These are phyloP conservation scores for Noturus placidus DNA, from an alignment of 2,113 vertebrate species.

Conservation along the genomic window DNA sequence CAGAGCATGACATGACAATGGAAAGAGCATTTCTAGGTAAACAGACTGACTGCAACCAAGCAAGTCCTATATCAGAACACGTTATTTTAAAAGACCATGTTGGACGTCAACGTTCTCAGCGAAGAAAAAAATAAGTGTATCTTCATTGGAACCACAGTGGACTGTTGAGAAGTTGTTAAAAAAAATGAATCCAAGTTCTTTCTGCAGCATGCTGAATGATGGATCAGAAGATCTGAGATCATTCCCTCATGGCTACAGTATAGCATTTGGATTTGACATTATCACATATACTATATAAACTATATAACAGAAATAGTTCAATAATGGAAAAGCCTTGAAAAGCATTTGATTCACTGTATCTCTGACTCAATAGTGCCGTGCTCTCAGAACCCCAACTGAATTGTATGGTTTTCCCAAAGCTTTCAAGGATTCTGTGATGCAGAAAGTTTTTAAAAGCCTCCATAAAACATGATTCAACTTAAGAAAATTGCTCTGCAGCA, in stretches of 20 bases:
- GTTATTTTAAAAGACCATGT: background rate
- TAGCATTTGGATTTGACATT: background rate
- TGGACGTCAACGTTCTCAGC: background rate
- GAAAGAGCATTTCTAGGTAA: background rate
- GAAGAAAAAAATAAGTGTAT: background rate
- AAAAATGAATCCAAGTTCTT: background rate
- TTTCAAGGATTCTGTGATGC: background rate
- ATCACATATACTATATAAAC: background rate
- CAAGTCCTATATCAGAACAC: background rate
- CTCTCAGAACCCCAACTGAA: background rate
- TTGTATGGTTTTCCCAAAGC: background rate
- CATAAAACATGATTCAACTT: slow-evolving; percentile 5
- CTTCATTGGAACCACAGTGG: background rate
- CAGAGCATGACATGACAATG: background rate
- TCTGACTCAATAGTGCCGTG: background rate
- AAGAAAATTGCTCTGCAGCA: background rate
- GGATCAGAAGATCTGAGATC: background rate
- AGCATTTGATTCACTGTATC: background rate
- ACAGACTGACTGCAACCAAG: background rate
- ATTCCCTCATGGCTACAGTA: background rate
- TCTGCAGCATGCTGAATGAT: background rate
- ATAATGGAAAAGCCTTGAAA: background rate
- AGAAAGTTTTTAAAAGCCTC: background rate
- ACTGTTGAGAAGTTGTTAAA: background rate
- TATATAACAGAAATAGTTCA: background rate